phyloP scores from a whole-genome alignment of 2,888 invertebrate species.

The Yponomeuta sedellus region DNA sequence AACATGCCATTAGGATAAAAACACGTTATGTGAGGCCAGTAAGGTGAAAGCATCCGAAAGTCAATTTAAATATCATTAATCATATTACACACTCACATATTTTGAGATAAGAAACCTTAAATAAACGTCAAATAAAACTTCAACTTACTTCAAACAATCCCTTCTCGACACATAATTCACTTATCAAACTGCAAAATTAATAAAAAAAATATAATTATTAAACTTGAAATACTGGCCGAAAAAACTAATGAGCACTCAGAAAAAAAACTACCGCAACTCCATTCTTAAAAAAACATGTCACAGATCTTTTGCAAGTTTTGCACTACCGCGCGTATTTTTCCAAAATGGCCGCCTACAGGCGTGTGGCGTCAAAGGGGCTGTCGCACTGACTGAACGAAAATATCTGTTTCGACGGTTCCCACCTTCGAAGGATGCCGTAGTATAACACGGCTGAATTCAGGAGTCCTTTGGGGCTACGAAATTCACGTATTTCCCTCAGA shows the following conservation, averaged over 20 bases:
- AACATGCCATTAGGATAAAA: constrained; percentile 5
- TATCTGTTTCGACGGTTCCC: constrained; percentile 31
- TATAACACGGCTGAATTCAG: constrained; percentile 39
- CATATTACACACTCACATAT: too few species aligned
- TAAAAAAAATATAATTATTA: neutral
- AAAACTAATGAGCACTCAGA: neutral
- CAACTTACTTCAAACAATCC: neutral
- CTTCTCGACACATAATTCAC: neutral
- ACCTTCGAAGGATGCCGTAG: constrained; percentile 53
- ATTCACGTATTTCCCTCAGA: neutral
- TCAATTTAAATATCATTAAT: neutral
- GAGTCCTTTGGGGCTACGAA: neutral
- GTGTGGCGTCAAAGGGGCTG: constrained; percentile 16
- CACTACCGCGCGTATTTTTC: constrained; percentile 4
- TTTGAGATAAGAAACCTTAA: too few species aligned
- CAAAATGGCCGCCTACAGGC: constrained; percentile 8
- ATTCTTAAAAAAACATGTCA: constrained; percentile 2
- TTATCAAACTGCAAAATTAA: neutral
- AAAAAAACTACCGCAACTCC: constrained; percentile 10
- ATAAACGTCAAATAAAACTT: too few species aligned
- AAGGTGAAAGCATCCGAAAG: neutral
- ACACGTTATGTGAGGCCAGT: neutral
- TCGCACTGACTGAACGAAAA: constrained; percentile 53
- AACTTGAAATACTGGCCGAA: neutral
- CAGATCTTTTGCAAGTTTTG: constrained; percentile 8